Evolutionary conservation across 2,888 invertebrate genomes (phyloP), one percentile per base, ranked within the genome.

Genomic region (Fissipunctia ypsillon): DNA sequence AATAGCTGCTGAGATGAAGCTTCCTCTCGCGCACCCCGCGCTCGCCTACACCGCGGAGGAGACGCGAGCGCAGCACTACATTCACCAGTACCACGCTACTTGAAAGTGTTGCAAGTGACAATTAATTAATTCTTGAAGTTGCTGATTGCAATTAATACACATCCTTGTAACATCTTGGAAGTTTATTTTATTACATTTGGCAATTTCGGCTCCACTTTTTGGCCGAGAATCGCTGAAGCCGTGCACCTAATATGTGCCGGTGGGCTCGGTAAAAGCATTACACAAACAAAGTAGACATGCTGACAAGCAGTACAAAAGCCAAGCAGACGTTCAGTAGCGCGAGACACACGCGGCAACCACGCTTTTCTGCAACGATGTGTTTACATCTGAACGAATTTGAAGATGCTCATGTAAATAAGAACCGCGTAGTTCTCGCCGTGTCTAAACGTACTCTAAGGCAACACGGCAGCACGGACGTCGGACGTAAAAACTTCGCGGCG

Each of bases 1-100:
- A 0, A 73, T 89, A 0, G 92, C 93, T 0, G 95, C 93, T 0
- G 95, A 93, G 43, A 69, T 81, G 74, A 89, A 88, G n/a, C 83
- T 96, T 10, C 91, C 94, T 0, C 73, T 89, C 1, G 50, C 81
- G 0, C 95, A 95, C 78, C 92, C 93, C n/a, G 93, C 92, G 0
- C 86, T 94, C 2, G 54, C 61, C 1, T 95, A 89, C 81, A 87
- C 91, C 0, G 78, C 85, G 0, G 91, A 91, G 3, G 95, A 96
- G 76, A 70, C 75, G 16, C 73, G 81, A 0, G 94, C 94, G 1
- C 91, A 92, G 28, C 83, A 89, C 6, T 94, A 94, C 69, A 80
- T 94, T 48, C 86, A 87, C 38, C 88, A 89, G 41, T 90, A 89
- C 72, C 88, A 86, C 31, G 72, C 83, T 5, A 85, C 84, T 69